Evolutionary conservation across 2,888 invertebrate species (phyloP).

Genomic region (Lepidochrysops patricia): DNA sequence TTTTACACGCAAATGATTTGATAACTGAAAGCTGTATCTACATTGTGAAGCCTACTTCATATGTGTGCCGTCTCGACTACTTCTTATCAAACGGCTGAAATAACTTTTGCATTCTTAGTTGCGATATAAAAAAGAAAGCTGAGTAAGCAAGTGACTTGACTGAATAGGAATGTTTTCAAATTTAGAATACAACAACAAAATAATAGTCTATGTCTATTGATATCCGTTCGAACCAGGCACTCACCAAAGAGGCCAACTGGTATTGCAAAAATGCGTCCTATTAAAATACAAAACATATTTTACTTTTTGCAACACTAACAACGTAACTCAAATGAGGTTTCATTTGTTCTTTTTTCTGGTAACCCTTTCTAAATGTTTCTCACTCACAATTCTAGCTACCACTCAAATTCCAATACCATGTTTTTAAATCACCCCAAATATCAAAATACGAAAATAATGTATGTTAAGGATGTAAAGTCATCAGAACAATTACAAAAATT

Average conservation of each 20-base stretch:
- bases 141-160: slow-evolving; percentile 44
- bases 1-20: neutral
- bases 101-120: slow-evolving; percentile 11
- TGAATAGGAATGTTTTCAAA: slow-evolving; percentile 24
- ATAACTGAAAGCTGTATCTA: slow-evolving; percentile 3
- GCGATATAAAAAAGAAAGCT: slow-evolving; percentile 40
- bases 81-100: neutral
- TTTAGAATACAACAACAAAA: slow-evolving; percentile 26
- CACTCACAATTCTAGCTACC: slow-evolving; percentile 17
- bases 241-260: slow-evolving; percentile 72
- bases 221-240: slow-evolving; percentile 44
- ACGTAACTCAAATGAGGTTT: neutral
- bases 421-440: neutral
- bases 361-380: neutral
- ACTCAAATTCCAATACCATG: slow-evolving; percentile 7
- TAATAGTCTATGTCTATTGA: slow-evolving; percentile 39
- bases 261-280: slow-evolving; percentile 71
- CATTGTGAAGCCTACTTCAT: neutral
- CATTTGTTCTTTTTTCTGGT: neutral
- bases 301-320: slow-evolving; percentile 34
- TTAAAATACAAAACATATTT: slow-evolving; percentile 53
- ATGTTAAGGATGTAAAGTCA: neutral
- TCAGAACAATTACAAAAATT: neutral
- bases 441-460: neutral
- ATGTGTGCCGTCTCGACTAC: neutral